Conservation (phyloP, 2,113 vertebrate species). For the Monarcha castaneiventris region DNA sequence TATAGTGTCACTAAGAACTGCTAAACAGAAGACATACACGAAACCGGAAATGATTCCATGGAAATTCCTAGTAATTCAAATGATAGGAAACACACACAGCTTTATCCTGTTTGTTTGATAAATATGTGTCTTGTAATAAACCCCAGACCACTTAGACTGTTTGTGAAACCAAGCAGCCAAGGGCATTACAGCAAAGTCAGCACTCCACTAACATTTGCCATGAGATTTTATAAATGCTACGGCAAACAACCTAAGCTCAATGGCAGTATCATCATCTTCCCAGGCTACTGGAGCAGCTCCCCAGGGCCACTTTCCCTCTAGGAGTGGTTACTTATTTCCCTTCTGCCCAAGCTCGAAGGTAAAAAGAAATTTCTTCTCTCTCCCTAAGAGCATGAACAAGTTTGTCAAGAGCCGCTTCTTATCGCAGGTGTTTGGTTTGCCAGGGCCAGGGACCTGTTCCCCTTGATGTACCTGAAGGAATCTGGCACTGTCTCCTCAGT, state of each 20-base stretch:
- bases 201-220: background rate
- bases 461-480: background rate
- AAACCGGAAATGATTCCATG: background rate
- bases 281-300: background rate
- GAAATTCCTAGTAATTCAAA: background rate
- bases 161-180: background rate
- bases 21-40: background rate
- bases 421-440: background rate
- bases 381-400: rapidly evolving
- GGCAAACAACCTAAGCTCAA: background rate
- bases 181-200: background rate
- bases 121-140: background rate
- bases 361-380: background rate
- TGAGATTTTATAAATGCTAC: background rate
- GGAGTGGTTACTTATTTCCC: background rate
- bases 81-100: background rate
- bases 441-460: background rate
- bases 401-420: background rate
- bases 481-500: background rate
- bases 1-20: background rate
- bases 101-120: background rate
- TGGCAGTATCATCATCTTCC: background rate
- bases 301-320: background rate
- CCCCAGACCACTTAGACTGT: background rate
- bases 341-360: background rate